These are phyloP conservation scores for Drosophila infuscata DNA, from an alignment of 2,888 invertebrate genomes.

Conservation along the genomic window DNA sequence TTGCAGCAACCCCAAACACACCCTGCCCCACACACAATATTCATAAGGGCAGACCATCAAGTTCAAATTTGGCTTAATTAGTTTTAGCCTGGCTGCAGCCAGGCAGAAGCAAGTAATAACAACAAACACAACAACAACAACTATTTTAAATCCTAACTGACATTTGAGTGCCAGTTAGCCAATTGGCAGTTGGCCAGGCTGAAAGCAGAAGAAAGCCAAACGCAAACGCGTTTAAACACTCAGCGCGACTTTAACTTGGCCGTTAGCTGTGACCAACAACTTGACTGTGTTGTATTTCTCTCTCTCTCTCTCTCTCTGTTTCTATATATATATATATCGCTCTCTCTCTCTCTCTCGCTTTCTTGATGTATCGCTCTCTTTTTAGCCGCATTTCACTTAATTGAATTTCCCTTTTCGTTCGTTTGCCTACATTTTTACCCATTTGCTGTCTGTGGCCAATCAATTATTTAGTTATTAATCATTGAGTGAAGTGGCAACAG, in stretches of 20 bases:
- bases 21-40: not conserved
- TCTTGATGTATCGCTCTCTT: not conserved
- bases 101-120: constrained; percentile 16
- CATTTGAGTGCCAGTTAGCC: constrained; percentile 54
- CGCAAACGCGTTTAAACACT: constrained; percentile 44
- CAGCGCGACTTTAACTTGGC: constrained; percentile 14
- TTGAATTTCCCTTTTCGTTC: constrained; percentile 36
- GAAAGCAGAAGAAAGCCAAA: constrained; percentile 38
- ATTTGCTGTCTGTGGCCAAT: constrained; percentile 6
- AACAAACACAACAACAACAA: constrained; percentile 10
- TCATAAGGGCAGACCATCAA: constrained; percentile 33
- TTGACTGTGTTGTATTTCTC: constrained; percentile 4
- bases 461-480: constrained; percentile 29
- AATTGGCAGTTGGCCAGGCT: constrained; percentile 12
- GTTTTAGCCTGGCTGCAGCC: constrained; percentile 31
- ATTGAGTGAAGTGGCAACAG: not conserved
- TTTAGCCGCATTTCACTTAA: constrained; percentile 43
- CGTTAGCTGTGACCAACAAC: constrained; percentile 19
- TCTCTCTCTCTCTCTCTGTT: not conserved
- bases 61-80: constrained; percentile 51
- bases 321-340: too few relatives aligned
- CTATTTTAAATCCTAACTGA: constrained; percentile 55
- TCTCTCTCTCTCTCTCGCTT: not conserved
- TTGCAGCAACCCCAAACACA: constrained; percentile 13
- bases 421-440: constrained; percentile 1